phyloP scores from a whole-genome alignment of 2,797 vertebrate species.

The Syngnathus rostellatus region DNA sequence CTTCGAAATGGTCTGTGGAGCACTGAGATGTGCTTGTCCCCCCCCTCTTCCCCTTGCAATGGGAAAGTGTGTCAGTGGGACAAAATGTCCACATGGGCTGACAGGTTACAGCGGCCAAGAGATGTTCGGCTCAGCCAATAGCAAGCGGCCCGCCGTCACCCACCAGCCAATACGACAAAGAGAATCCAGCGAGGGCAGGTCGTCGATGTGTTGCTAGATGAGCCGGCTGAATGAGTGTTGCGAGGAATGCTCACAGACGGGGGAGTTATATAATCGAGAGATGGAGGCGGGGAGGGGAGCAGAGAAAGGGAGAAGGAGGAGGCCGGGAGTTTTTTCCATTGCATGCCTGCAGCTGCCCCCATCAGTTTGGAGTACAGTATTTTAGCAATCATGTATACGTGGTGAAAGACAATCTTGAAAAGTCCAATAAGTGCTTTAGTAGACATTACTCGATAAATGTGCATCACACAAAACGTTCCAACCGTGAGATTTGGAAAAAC shows the following conservation, averaged over 20 bases:
- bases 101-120: conserved; percentile 49
- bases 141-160: conserved; percentile 7
- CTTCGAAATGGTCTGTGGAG: conserved; percentile 60
- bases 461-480: conserved; percentile 1
- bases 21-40: conserved; percentile 30
- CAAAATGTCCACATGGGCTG: conserved; percentile 70
- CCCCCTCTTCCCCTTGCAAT: conserved; percentile 48
- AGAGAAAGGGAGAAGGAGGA: conserved; percentile 36
- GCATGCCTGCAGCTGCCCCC: conserved; percentile 67
- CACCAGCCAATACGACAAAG: conserved; percentile 47
- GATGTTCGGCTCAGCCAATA: conserved; percentile 50
- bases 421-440: too few species aligned
- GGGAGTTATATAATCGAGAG: conserved; percentile 74
- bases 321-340: conserved; percentile 60
- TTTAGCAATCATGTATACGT: conserved; percentile 43
- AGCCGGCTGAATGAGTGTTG: conserved; percentile 67
- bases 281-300: conserved; percentile 39
- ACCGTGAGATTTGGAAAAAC: not conserved
- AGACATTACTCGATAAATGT: not conserved
- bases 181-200: conserved; percentile 36
- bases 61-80: conserved; percentile 82
- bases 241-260: conserved; percentile 71
- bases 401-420: conserved; percentile 43
- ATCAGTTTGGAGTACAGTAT: conserved; percentile 56
- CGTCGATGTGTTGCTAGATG: conserved; percentile 55